Percentiles rank a stretch among this genome's conserved stretches.
phyloP scores from a whole-genome alignment of 1,140 invertebrate species.

The Druon quercuslanigerum region DNA sequence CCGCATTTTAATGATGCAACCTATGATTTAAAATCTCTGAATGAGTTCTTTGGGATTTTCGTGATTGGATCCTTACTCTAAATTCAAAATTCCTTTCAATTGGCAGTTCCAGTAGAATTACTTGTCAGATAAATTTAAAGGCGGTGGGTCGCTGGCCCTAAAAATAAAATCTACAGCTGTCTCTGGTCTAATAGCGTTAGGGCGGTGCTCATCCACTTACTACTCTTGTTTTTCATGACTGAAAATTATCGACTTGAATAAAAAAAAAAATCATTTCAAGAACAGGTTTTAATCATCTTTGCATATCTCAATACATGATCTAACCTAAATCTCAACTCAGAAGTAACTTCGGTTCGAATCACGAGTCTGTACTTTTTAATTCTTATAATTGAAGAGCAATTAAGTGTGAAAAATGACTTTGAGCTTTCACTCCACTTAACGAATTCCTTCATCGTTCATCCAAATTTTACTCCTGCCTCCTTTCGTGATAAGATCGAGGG shows the following conservation, averaged over 20 bases:
- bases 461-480: constrained; percentile 7
- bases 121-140: constrained; percentile 31
- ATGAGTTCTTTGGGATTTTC: no score
- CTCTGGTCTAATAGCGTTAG: constrained; percentile 25
- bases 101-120: constrained; percentile 1
- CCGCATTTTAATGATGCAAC: no score
- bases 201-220: constrained; percentile 23
- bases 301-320: constrained; percentile 12
- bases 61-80: no score
- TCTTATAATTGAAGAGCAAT: constrained; percentile 19
- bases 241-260: neutral
- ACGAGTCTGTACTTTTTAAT: neutral
- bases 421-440: constrained; percentile 27
- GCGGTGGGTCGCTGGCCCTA: constrained; percentile 22
- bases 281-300: constrained; percentile 14
- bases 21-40: no score
- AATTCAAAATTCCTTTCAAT: neutral
- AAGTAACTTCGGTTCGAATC: neutral
- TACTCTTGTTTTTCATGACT: constrained; percentile 5
- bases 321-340: constrained; percentile 24
- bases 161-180: constrained; percentile 31
- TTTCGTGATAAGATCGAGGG: neutral
- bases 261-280: neutral
- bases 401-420: constrained; percentile 5
- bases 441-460: neutral